Evolutionary conservation across 2,113 vertebrate genomes (phyloP), one percentile per base, ranked within the genome.

Genomic region (Pogona vitticeps): DNA sequence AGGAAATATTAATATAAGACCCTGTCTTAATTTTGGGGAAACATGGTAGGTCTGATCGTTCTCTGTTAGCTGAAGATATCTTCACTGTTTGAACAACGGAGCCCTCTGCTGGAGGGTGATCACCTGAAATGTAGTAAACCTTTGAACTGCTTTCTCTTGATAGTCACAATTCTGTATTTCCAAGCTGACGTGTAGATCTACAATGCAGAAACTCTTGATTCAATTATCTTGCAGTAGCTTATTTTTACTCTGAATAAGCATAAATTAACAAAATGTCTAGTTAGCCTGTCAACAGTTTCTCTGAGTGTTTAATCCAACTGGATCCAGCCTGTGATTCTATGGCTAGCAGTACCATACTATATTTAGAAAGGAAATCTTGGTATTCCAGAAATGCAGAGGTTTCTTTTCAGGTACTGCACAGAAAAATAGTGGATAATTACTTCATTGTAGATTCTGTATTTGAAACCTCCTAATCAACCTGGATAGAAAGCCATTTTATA

Each of bases 51-150:
- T 21, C n/a, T 68, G 65, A 31, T 68, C 9, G 1, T 26, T 28
- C 28, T 3, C 61, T 86, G 36, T 18, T 33, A 26, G 33, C 14
- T 40, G 36, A 40, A 63, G 26, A 38, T 13, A 36, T 31, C 52
- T 42, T 78, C 65, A 78, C 12, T 31, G 3, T 4, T 73, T 84
- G 42, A 23, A 67, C 61, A 36, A 40, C 82, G 80, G 40, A 13
- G 42, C 86, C 83, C 75, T 59, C 90, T 92, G 78, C 89, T 87
- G 83, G 90, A 88, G 75, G 0, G 76, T 75, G 28, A 15, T 38
- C 3, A 1, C 6, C 20, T 40, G 38, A 36, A 28, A 8, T 76
- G 12, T 33, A 1, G 38, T 77, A 18, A 77, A 59, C 1, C 6
- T 56, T 86, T 3, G 14, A 73, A 36, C n/a, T 52, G 31, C 61